Percentiles rank a stretch among this genome's conserved stretches.
Evolutionary conservation across 2,797 vertebrate genomes (phyloP).

Genomic region (Meriones psammophilus): DNA sequence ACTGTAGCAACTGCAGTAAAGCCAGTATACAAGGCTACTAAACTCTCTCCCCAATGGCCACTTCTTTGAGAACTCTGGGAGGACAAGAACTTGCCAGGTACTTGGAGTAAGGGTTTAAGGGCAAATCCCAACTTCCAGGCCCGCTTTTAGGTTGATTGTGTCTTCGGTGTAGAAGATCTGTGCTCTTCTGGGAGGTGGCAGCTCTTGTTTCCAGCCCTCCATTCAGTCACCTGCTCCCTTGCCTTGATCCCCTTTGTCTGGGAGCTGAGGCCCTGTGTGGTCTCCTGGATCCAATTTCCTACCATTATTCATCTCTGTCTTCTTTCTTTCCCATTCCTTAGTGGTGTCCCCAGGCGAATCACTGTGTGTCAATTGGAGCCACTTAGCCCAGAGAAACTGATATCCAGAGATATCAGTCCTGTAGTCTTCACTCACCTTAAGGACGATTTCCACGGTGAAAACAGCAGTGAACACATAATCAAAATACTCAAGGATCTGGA

Average conservation of each 20-base stretch:
- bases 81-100: neutral
- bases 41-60: neutral
- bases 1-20: neutral
- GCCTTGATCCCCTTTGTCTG: neutral
- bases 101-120: neutral
- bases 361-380: fast-evolving
- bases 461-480: constrained; percentile 97
- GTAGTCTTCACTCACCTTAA: constrained; percentile 92
- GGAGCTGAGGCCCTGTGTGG: neutral
- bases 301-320: fast-evolving
- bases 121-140: too few relatives aligned
- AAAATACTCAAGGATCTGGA: constrained; percentile 95
- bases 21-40: neutral
- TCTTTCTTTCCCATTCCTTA: fast-evolving
- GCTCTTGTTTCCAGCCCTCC: neutral
- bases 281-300: neutral
- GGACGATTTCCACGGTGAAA: constrained; percentile 97
- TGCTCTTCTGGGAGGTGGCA: fast-evolving
- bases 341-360: neutral
- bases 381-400: fast-evolving
- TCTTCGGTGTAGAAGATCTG: neutral
- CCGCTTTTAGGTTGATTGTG: fast-evolving
- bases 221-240: neutral
- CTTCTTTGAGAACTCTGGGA: neutral
- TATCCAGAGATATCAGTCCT: neutral